A percentile compares a stretch with the other conserved stretches of the same genome.
phyloP scores from a whole-genome alignment of 2,797 vertebrate genomes.

The Emydoidea blandingii region DNA sequence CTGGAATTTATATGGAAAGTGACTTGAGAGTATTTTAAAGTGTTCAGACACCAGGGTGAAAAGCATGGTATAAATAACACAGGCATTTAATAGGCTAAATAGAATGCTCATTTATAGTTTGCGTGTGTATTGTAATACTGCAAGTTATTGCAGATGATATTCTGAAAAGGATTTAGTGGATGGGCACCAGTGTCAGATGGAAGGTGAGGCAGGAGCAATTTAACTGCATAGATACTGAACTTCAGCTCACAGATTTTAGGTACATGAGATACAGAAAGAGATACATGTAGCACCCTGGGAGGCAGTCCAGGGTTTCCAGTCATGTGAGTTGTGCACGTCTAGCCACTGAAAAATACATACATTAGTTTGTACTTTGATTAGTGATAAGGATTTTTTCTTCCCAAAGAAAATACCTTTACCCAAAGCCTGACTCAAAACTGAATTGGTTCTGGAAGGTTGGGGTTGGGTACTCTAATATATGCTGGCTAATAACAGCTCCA shows the following conservation, averaged over 20 bases:
- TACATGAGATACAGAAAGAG: neutral
- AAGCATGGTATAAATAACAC: neutral
- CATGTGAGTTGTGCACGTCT: neutral
- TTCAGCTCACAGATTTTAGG: neutral
- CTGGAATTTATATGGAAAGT: fast-evolving
- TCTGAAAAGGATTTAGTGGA: neutral
- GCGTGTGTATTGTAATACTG: neutral
- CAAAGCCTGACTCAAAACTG: neutral
- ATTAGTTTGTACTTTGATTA: neutral
- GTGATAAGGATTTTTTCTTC: neutral
- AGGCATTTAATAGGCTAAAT: fast-evolving
- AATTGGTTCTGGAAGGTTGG: neutral
- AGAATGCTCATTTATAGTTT: fast-evolving
- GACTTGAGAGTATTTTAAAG: neutral
- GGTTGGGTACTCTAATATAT: neutral
- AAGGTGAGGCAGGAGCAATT: neutral
- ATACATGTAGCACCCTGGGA: neutral
- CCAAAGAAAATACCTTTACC: neutral
- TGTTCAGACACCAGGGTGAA: fast-evolving
- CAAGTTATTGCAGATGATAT: neutral
- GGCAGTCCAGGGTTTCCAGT: neutral
- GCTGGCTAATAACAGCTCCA: neutral
- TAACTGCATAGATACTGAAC: neutral
- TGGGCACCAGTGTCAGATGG: neutral
- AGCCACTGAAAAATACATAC: neutral